Evolutionary conservation across 2,797 vertebrate species (phyloP).

Genomic region (Chelon labrosus): DNA sequence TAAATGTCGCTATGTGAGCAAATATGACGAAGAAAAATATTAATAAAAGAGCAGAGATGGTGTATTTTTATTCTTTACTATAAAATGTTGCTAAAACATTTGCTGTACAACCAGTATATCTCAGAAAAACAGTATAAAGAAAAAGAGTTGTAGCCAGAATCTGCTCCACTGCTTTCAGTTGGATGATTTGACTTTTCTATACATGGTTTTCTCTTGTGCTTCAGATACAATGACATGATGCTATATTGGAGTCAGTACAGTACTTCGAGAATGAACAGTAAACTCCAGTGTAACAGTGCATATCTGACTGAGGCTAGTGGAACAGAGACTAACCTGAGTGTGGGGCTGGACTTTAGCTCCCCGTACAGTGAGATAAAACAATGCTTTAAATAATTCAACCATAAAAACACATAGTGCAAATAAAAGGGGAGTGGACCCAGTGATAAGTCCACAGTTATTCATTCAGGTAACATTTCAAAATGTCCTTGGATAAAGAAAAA

Average conservation of each 20-base stretch:
- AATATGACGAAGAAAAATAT: background rate
- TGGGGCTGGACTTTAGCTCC: constrained; percentile 1
- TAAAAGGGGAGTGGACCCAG: constrained; percentile 20
- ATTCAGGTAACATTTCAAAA: constrained; percentile 22
- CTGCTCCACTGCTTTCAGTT: background rate
- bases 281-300: background rate
- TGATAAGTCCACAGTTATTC: constrained; percentile 15
- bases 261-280: background rate
- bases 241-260: constrained; percentile 1
- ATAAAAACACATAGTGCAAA: constrained; percentile 37
- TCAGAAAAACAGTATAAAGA: constrained; percentile 5
- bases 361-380: constrained; percentile 34
- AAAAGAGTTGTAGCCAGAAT: background rate
- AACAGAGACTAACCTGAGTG: constrained; percentile 7
- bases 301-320: background rate
- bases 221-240: constrained; percentile 14
- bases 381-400: constrained; percentile 45
- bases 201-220: constrained; percentile 11
- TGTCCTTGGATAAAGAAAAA: background rate
- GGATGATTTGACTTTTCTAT: constrained; percentile 11
- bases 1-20: constrained; percentile 30
- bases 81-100: constrained; percentile 8
- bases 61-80: constrained; percentile 34
- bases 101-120: background rate
- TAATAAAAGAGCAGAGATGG: background rate